Evolutionary conservation across 2,797 vertebrate species (phyloP).

Genomic region (Etheostoma nigrum): DNA sequence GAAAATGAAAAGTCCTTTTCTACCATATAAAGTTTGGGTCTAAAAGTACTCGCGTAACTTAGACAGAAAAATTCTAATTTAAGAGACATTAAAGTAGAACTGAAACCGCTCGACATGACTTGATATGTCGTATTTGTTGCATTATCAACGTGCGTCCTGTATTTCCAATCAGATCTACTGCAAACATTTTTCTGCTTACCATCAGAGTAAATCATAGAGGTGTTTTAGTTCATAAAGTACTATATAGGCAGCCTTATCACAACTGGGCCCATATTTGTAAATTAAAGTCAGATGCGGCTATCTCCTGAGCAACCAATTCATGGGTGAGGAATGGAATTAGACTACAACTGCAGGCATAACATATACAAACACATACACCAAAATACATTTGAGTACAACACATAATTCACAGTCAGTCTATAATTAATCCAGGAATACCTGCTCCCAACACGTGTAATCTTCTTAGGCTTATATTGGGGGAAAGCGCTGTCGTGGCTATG

Average conservation of each 20-base stretch:
- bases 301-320: constrained; percentile 34
- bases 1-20: no score
- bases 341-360: constrained; percentile 5
- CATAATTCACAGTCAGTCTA: constrained; percentile 77
- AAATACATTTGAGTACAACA: constrained; percentile 83
- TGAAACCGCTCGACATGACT: not conserved
- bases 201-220: not conserved
- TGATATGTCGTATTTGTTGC: not conserved
- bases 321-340: constrained; percentile 7
- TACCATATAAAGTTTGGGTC: not conserved
- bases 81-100: not conserved
- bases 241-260: constrained; percentile 12
- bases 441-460: constrained; percentile 96
- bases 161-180: not conserved
- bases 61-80: not conserved
- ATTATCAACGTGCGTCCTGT: not conserved
- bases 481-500: constrained; percentile 87
- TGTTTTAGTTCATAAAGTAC: not conserved
- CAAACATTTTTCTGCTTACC: not conserved
- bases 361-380: constrained; percentile 62
- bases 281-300: constrained; percentile 37
- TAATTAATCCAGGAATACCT: constrained; percentile 95
- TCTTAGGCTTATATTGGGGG: constrained; percentile 91
- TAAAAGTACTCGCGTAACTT: not conserved
- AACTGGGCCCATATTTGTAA: not conserved